Evolutionary conservation across 2,113 vertebrate species (phyloP).

Genomic region (Balaeniceps rex): DNA sequence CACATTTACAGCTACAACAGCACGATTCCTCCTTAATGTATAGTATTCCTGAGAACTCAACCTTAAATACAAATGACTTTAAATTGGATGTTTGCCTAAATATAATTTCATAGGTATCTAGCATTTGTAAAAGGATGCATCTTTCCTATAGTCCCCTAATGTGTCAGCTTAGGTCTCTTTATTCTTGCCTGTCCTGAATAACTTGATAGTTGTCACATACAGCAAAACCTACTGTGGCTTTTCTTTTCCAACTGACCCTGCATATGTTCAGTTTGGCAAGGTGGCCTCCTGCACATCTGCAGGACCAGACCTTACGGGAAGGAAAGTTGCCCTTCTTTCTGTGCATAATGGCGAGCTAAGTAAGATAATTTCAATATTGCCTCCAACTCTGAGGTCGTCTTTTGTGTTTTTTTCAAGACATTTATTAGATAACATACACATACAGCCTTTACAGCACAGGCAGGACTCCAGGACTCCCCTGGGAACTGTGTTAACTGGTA

Average conservation of each 20-base stretch:
- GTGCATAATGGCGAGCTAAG: background rate
- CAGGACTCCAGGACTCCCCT: background rate
- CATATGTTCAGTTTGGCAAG: background rate
- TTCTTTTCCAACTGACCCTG: background rate
- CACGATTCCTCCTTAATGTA: background rate
- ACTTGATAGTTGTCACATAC: background rate
- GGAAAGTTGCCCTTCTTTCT: background rate
- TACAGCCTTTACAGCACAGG: background rate
- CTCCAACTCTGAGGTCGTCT: background rate
- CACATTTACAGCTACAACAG: background rate
- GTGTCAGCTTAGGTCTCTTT: background rate
- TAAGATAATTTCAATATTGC: background rate
- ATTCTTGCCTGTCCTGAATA: background rate
- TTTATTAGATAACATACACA: background rate
- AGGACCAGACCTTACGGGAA: background rate
- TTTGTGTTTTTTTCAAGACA: background rate
- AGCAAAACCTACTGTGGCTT: background rate
- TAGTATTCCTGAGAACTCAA: background rate
- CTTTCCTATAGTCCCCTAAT: background rate
- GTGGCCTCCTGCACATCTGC: background rate
- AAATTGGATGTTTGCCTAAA: background rate
- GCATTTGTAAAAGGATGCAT: background rate
- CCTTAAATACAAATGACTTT: background rate
- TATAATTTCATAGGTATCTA: background rate
- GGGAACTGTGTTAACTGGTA: background rate